phyloP scores from a whole-genome alignment of 2,113 vertebrate species.

The Henicopernis longicauda region DNA sequence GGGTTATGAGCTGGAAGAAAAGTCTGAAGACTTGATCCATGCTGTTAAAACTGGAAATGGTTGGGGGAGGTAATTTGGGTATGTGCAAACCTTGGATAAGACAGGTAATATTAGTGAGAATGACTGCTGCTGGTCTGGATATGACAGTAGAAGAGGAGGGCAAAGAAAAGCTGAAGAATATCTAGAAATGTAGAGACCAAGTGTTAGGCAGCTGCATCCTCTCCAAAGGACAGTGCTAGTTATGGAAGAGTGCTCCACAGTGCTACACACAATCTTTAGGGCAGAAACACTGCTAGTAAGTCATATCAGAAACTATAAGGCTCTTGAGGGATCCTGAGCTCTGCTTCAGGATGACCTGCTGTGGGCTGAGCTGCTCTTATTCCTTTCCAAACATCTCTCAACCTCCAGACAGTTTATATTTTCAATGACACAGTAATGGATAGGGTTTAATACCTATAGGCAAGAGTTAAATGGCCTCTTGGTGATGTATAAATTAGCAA shows the following conservation, averaged over 20 bases:
- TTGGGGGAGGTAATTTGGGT: not conserved
- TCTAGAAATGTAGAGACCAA: not conserved
- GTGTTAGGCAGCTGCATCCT: not conserved
- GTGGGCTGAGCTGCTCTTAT: not conserved
- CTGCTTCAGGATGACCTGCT: not conserved
- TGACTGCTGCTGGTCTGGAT: not conserved
- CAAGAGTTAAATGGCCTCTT: conserved; percentile 17
- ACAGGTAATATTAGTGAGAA: not conserved
- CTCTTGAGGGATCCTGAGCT: not conserved
- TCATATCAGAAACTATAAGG: not conserved
- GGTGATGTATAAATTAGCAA: conserved; percentile 37
- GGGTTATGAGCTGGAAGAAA: not conserved
- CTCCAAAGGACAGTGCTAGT: not conserved
- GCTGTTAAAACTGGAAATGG: not conserved
- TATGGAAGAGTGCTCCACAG: not conserved
- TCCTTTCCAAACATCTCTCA: not conserved
- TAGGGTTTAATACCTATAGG: conserved; percentile 24
- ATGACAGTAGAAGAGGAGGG: not conserved
- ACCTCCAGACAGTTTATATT: not conserved
- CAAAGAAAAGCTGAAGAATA: not conserved
- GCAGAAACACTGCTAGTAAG: not conserved
- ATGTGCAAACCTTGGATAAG: not conserved
- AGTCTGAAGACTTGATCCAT: not conserved
- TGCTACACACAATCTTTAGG: not conserved
- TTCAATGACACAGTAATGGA: not conserved